These are phyloP conservation scores for Psittacula derbiana DNA, from an alignment of 2,797 vertebrate genomes.

Conservation along the genomic window DNA sequence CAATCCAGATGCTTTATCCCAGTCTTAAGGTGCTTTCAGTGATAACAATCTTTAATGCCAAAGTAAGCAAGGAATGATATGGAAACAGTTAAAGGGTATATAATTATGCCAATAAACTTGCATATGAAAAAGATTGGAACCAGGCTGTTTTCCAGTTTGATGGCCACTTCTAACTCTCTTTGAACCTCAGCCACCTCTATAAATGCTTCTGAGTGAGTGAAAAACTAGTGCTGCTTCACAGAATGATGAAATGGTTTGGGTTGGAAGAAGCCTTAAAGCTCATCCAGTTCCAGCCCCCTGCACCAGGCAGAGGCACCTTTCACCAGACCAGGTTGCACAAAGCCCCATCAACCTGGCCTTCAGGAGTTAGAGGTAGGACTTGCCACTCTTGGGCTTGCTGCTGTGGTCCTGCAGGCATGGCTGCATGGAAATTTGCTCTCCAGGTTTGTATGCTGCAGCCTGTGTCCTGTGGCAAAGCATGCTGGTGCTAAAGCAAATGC, in stretches of 20 bases:
- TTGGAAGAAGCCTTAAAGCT: background rate
- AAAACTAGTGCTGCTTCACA: background rate
- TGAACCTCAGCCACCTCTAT: background rate
- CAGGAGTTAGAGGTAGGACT: background rate
- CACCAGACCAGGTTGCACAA: background rate
- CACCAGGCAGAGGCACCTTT: background rate
- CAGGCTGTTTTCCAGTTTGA: background rate
- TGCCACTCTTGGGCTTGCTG: fast-evolving
- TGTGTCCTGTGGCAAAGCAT: background rate
- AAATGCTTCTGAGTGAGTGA: background rate
- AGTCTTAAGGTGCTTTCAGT: background rate
- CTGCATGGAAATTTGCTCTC: fast-evolving
- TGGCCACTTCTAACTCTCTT: background rate
- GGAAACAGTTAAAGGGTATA: background rate
- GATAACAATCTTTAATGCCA: background rate
- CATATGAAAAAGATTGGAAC: background rate
- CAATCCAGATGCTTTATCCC: background rate
- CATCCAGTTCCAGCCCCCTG: background rate
- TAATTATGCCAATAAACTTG: background rate
- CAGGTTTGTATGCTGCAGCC: background rate
- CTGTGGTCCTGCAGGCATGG: background rate
- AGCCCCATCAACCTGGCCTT: background rate
- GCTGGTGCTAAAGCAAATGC: background rate
- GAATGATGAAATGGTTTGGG: background rate
- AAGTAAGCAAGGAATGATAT: background rate